Evolutionary conservation across 2,797 vertebrate genomes (phyloP).

Genomic region (Cyprinella venusta): DNA sequence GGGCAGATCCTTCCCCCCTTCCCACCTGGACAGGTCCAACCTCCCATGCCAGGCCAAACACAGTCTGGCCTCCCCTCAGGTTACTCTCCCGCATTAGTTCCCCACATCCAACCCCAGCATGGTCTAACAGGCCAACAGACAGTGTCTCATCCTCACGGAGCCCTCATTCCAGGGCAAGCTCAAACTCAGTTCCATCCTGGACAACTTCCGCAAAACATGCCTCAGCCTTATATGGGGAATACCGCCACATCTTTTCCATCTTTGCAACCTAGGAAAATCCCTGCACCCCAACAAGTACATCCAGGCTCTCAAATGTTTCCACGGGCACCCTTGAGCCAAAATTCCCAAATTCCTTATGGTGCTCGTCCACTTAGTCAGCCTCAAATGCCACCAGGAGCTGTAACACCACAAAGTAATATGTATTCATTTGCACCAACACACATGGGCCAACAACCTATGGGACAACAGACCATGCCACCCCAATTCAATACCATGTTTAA

Average conservation of each 20-base stretch:
- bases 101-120: conserved; percentile 41
- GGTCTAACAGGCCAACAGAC: conserved; percentile 23
- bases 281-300: conserved; percentile 18
- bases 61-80: background rate
- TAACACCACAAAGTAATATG: conserved; percentile 17
- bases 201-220: conserved; percentile 39
- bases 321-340: conserved; percentile 47
- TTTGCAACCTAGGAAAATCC: conserved; percentile 30
- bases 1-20: conserved; percentile 31
- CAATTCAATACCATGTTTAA: conserved; percentile 64
- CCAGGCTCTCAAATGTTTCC: conserved; percentile 26
- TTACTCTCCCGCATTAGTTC: conserved; percentile 5
- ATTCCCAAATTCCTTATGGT: conserved; percentile 31
- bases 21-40: conserved; percentile 44
- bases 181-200: conserved; percentile 35
- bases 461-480: conserved; percentile 46
- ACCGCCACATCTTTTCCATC: conserved; percentile 6
- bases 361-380: conserved; percentile 32
- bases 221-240: conserved; percentile 38
- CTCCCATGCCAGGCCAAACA: conserved; percentile 38
- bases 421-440: conserved; percentile 53
- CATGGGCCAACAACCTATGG: conserved; percentile 36
- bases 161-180: conserved; percentile 30
- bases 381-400: conserved; percentile 45
- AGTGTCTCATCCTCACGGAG: conserved; percentile 30